Evolutionary conservation across 1,140 invertebrate species (phyloP).

Genomic region (Conus ventricosus): DNA sequence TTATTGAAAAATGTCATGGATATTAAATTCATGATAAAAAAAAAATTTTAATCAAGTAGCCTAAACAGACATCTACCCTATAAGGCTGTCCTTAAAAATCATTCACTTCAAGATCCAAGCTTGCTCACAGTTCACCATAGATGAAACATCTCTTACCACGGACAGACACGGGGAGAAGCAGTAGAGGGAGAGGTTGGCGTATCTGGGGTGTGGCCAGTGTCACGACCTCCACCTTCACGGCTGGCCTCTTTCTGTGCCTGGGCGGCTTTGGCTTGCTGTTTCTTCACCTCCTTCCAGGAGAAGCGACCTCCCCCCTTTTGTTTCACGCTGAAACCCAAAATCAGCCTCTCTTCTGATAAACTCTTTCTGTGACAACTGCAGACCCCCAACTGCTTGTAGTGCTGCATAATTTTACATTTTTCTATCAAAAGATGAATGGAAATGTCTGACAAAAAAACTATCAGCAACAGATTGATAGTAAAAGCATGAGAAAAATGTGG

Average conservation of each 20-base stretch:
- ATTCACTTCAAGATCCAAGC: no score
- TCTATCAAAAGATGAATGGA: no score
- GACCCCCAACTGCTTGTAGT: background rate
- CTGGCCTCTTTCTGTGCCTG: slow-evolving; percentile 36
- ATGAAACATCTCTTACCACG: slow-evolving; percentile 45
- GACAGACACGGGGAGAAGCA: slow-evolving; percentile 37
- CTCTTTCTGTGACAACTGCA: background rate
- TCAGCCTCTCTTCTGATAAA: background rate
- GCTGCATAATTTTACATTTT: no score
- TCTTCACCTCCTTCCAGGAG: slow-evolving; percentile 68
- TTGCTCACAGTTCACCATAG: no score
- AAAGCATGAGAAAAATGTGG: background rate
- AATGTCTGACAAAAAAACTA: no score
- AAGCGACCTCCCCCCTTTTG: slow-evolving; percentile 41
- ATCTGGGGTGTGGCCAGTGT: background rate
- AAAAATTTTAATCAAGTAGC: no score
- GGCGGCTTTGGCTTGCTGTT: slow-evolving; percentile 42
- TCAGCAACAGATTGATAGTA: background rate
- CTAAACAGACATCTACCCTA: no score
- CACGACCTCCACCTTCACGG: background rate
- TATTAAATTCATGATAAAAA: no score
- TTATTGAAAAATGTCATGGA: no score
- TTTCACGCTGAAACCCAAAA: background rate
- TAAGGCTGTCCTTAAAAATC: no score
- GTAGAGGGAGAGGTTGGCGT: background rate